These are phyloP conservation scores for Ennomos erosarius DNA, from an alignment of 2,888 invertebrate genomes.

Conservation along the genomic window DNA sequence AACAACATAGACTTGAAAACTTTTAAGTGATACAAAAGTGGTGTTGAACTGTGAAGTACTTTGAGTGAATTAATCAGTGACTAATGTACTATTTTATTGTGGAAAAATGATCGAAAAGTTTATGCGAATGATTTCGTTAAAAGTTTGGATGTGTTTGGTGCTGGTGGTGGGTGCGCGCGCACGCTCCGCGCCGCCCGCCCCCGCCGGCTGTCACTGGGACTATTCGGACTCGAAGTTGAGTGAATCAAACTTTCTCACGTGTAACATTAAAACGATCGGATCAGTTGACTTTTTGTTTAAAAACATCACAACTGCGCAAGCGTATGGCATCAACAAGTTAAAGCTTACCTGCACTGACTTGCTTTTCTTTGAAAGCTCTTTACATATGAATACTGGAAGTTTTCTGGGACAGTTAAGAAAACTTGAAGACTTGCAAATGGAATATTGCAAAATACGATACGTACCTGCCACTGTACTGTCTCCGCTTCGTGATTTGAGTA, in stretches of 20 bases:
- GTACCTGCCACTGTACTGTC: slow-evolving; percentile 89
- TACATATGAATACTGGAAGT: slow-evolving; percentile 86
- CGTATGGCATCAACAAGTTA: slow-evolving; percentile 89
- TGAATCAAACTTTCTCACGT: slow-evolving; percentile 87
- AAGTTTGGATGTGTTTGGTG: slow-evolving; percentile 82
- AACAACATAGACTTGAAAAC: slow-evolving; percentile 65
- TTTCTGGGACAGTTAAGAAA: slow-evolving; percentile 88
- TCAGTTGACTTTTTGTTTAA: slow-evolving; percentile 88
- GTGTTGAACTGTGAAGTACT: slow-evolving; percentile 46
- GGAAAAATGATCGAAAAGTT: slow-evolving; percentile 76
- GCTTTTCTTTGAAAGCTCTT: slow-evolving; percentile 89
- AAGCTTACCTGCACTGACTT: slow-evolving; percentile 90
- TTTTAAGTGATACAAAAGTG: slow-evolving; percentile 68
- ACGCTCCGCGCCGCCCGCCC: slow-evolving; percentile 85
- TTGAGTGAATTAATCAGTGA: slow-evolving; percentile 66
- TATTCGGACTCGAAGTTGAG: slow-evolving; percentile 83
- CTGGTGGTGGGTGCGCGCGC: slow-evolving; percentile 82
- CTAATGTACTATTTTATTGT: slow-evolving; percentile 78
- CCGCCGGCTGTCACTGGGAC: slow-evolving; percentile 91
- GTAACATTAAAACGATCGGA: slow-evolving; percentile 90
- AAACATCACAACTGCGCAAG: slow-evolving; percentile 89
- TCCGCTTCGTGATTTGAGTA: slow-evolving; percentile 88
- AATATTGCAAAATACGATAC: slow-evolving; percentile 91
- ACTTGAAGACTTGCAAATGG: slow-evolving; percentile 90
- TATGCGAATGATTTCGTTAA: slow-evolving; percentile 80